Conservation (phyloP, 2,113 vertebrate species). For the Entelurus aequoreus region DNA sequence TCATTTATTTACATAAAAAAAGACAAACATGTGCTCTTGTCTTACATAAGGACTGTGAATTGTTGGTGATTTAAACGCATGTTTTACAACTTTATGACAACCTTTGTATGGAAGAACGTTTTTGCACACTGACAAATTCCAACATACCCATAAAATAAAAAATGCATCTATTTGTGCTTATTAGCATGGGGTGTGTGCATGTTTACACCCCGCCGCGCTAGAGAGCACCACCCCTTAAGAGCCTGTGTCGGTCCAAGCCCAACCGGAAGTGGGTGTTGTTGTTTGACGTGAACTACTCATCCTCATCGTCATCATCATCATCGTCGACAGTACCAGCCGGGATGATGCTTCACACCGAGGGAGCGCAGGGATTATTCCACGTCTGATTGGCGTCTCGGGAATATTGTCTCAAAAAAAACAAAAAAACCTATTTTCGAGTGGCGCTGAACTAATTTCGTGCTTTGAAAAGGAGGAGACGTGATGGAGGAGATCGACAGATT, state of each 20-base stretch:
- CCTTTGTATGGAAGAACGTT: too few species aligned
- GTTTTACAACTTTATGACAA: too few species aligned
- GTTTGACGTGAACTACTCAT: conserved; percentile 22
- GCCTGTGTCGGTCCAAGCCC: conserved; percentile 10
- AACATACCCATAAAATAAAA: too few species aligned
- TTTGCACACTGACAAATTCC: too few species aligned
- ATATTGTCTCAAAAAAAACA: conserved; percentile 6
- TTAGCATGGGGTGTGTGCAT: too few species aligned
- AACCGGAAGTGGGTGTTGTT: conserved; percentile 71
- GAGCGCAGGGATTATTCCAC: conserved; percentile 22
- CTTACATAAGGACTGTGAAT: too few species aligned
- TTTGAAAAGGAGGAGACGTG: conserved; percentile 66
- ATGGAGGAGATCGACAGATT: conserved; percentile 97
- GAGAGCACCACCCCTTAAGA: not conserved
- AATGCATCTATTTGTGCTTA: too few species aligned
- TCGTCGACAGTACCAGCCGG: conserved; percentile 64
- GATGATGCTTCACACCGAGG: conserved; percentile 64
- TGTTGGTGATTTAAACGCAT: too few species aligned
- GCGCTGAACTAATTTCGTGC: not conserved
- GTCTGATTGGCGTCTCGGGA: conserved; percentile 25
- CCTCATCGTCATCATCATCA: conserved; percentile 57
- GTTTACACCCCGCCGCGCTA: too few species aligned
- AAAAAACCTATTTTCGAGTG: not conserved
- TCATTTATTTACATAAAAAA: too few species aligned
- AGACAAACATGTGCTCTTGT: too few species aligned